A percentile compares a stretch with the other conserved stretches of the same genome.
These are phyloP conservation scores for Lethocerus indicus DNA, from an alignment of 1,140 invertebrate genomes.

Conservation along the genomic window DNA sequence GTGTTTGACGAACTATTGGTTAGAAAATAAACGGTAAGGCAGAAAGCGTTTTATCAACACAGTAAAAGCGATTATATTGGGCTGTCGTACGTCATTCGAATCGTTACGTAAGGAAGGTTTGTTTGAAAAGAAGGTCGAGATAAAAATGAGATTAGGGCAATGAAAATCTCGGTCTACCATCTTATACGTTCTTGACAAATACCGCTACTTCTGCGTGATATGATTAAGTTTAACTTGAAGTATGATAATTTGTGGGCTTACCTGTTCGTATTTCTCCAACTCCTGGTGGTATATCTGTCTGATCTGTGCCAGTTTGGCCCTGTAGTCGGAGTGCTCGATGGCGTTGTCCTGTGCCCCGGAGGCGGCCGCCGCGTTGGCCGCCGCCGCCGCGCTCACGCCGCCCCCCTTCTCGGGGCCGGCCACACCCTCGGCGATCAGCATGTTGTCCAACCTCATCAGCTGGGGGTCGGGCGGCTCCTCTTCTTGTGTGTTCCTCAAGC, in stretches of 20 bases:
- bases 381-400: slow-evolving; percentile 77
- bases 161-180: too few species aligned
- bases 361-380: slow-evolving; percentile 70
- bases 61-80: too few species aligned
- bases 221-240: neutral
- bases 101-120: too few species aligned
- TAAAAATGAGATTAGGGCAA: too few species aligned
- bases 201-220: too few species aligned
- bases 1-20: too few species aligned
- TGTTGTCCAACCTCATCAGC: slow-evolving; percentile 96
- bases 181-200: too few species aligned
- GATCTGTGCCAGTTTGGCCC: slow-evolving; percentile 97
- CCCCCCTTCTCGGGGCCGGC: slow-evolving; percentile 95
- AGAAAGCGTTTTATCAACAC: too few species aligned
- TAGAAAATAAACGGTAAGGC: too few species aligned
- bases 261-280: slow-evolving; percentile 96
- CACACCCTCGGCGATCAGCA: slow-evolving; percentile 98
- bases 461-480: slow-evolving; percentile 98
- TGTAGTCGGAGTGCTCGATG: slow-evolving; percentile 98
- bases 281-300: slow-evolving; percentile 98
- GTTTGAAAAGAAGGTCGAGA: too few species aligned
- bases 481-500: slow-evolving; percentile 90
- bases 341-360: slow-evolving; percentile 72
- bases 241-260: slow-evolving; percentile 22
- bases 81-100: too few species aligned